phyloP scores from a whole-genome alignment of 1,140 invertebrate species.

The Camponotus vicinus region DNA sequence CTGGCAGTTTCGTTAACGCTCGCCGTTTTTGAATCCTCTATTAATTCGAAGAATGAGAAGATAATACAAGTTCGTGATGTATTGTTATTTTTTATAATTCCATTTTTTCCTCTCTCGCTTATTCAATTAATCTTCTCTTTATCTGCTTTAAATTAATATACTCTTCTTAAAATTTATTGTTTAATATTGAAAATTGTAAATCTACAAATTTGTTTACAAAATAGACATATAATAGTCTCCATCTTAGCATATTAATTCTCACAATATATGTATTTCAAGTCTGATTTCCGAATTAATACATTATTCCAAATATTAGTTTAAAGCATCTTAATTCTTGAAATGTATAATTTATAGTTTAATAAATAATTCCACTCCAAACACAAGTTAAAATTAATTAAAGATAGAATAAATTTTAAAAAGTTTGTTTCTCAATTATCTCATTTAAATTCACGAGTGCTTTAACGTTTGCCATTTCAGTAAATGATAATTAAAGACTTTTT shows the following conservation, averaged over 20 bases:
- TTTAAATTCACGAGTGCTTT: slow-evolving; percentile 8
- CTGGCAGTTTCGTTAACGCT: not conserved
- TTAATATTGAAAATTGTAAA: not conserved
- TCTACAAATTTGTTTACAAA: not conserved
- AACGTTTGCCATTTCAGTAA: not conserved
- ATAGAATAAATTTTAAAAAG: not conserved
- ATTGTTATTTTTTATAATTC: too few relatives aligned
- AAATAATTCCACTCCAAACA: not conserved
- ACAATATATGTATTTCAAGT: not conserved
- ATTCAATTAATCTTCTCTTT: too few relatives aligned
- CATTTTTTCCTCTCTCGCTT: not conserved
- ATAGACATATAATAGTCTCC: too few relatives aligned
- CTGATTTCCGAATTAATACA: not conserved
- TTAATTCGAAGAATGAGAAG: not conserved
- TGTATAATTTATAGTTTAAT: not conserved
- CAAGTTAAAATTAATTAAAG: slow-evolving; percentile 15
- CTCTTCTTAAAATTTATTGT: not conserved
- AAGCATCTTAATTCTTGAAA: not conserved
- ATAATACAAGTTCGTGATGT: not conserved
- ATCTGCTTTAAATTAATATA: too few relatives aligned
- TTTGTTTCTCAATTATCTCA: not conserved
- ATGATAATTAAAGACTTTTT: not conserved
- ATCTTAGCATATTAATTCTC: not conserved
- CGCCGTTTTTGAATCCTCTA: not conserved
- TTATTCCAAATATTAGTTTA: not conserved